Base-by-base conservation (phyloP, 2,797 vertebrate genomes). In the Acropternis orthonyx region DNA sequence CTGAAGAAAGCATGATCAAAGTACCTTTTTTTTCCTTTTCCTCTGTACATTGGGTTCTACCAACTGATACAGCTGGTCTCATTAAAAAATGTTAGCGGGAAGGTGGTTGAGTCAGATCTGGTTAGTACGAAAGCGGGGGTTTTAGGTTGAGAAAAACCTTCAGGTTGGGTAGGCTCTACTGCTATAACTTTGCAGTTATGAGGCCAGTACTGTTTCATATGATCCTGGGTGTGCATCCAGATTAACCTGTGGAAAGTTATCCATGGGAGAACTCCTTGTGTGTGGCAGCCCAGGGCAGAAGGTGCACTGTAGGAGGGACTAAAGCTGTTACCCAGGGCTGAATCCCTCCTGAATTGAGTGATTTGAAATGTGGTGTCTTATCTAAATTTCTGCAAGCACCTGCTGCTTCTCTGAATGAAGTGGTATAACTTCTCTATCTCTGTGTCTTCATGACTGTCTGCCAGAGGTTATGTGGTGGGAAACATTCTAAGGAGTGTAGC, bases 321-420 rank as follows among this genome's bases (percentile, higher is more conserved):
- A 92, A 77, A 85, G 69, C 85, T 92, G 41, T 92, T 93, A 79
- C 82, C 3, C 7, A 10, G 52, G 88, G 41, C 72, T 72, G 56
- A 61, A 92, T 95, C 56, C 61, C 75, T 93, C 52, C 85, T 78
- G 83, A 65, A 66, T 36, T 61, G 87, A 96, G 74, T 6, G 8
- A 85, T 95, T 91, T 82, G 93, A 97, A 96, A 83, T 43, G 12
- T 30, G 30, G 24, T 21, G 8, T 80, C 92, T 93, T 95, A 88
- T 61, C 88, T 96, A 73, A 72, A 37, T 55, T 52, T 95, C 80
- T 79, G 8, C 0, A 7, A 61, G 78, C 62, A 92, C 88, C 88
- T 95, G 93, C 95, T 95, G 94, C 30, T 94, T 90, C 82, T 95
- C 72, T 79, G 52, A 82, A 72, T 85, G 78, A 93, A 72, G 34